Evolutionary conservation across 2,797 vertebrate species (phyloP).

Genomic region (Tarsius wallacei): DNA sequence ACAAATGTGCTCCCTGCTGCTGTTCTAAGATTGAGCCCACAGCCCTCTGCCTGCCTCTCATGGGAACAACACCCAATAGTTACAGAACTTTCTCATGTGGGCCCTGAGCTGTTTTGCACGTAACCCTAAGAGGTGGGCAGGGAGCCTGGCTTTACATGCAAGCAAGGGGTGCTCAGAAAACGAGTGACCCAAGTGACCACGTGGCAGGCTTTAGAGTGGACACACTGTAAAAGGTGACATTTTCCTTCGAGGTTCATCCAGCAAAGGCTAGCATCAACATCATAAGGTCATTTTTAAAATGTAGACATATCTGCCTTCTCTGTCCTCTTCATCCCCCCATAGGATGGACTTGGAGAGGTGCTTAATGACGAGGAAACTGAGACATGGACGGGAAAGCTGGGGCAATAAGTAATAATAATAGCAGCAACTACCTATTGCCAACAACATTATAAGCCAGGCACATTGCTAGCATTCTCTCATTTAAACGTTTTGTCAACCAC

Average conservation of each 20-base stretch:
- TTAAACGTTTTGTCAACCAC: neutral
- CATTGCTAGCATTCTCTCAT: neutral
- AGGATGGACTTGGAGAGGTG: neutral
- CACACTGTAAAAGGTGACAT: neutral
- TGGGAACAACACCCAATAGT: neutral
- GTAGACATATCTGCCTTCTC: neutral
- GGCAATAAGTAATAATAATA: neutral
- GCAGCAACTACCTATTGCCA: neutral
- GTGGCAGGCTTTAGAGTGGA: too few relatives aligned
- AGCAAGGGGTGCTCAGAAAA: neutral
- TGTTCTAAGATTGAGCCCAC: neutral
- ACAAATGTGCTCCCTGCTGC: neutral
- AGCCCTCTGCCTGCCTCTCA: neutral
- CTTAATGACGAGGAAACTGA: neutral
- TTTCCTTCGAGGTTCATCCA: neutral
- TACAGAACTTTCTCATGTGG: neutral
- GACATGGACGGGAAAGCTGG: neutral
- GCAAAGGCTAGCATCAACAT: neutral
- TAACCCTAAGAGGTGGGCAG: neutral
- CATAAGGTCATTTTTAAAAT: neutral
- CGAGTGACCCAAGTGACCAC: accelerated
- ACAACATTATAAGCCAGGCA: accelerated
- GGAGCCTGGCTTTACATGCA: neutral
- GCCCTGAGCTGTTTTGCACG: neutral
- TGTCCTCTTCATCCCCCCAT: neutral